Conservation (phyloP, 1,140 invertebrate species). For the Temnothorax curvispinosus region DNA sequence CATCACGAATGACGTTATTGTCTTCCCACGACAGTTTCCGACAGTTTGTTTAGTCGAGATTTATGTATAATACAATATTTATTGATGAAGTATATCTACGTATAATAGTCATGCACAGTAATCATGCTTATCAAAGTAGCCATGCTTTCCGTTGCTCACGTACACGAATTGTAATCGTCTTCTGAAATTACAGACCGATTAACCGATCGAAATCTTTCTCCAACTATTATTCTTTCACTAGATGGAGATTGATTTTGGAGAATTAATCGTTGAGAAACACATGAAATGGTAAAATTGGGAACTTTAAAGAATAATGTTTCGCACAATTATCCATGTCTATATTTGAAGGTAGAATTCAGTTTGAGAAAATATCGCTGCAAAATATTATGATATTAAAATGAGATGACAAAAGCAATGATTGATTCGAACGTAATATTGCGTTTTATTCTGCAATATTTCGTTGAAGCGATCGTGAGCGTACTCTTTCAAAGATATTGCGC, state of each 20-base stretch:
- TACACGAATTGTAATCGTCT: conserved; percentile 18
- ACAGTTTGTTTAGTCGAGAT: not conserved
- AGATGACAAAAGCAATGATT: conserved; percentile 19
- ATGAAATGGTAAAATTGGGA: conserved; percentile 20
- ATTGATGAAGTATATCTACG: not conserved
- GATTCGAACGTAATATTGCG: conserved; percentile 13
- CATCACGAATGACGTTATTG: not conserved
- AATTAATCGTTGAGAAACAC: not conserved
- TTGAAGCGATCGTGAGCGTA: conserved; percentile 41
- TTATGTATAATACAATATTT: not conserved
- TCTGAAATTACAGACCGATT: conserved; percentile 29
- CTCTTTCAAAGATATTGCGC: conserved; percentile 21
- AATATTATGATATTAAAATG: conserved; percentile 28
- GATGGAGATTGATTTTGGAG: conserved; percentile 44
- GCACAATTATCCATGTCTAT: conserved; percentile 4
- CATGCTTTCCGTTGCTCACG: conserved; percentile 26
- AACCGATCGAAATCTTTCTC: conserved; percentile 8
- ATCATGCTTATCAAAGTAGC: conserved; percentile 23
- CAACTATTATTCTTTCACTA: not conserved
- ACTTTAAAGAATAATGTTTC: not conserved
- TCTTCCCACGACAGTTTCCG: not conserved
- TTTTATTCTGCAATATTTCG: conserved; percentile 60
- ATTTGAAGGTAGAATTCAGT: not conserved
- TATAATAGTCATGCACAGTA: conserved; percentile 43
- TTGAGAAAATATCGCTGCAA: not conserved